Percentiles rank a stretch among this genome's conserved stretches.
Evolutionary conservation across 2,113 vertebrate genomes (phyloP).

Genomic region (Pipra filicauda): DNA sequence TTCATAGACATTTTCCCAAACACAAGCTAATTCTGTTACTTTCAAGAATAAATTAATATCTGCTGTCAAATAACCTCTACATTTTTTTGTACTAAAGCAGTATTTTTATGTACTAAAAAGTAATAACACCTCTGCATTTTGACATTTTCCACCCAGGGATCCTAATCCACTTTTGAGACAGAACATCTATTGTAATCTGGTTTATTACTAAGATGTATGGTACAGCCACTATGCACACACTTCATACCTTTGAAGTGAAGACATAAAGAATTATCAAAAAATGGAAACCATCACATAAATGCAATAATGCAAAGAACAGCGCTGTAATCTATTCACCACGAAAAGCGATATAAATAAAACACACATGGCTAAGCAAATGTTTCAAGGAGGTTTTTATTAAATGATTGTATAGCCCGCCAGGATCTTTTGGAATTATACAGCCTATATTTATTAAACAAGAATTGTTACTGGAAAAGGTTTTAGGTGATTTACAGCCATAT

Average conservation of each 20-base stretch:
- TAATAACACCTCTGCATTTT: neutral
- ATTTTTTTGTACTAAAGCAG: neutral
- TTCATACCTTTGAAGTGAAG: neutral
- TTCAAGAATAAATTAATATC: neutral
- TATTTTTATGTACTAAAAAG: neutral
- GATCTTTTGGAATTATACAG: neutral
- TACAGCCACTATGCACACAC: neutral
- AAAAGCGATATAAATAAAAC: constrained; percentile 22
- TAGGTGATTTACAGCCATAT: neutral
- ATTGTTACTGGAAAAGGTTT: neutral
- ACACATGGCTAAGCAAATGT: neutral
- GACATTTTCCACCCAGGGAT: constrained; percentile 14
- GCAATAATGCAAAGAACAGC: neutral
- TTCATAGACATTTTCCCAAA: neutral
- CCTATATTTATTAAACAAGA: neutral
- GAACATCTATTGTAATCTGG: neutral
- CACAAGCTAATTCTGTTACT: neutral
- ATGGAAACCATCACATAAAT: neutral
- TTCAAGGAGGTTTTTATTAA: constrained; percentile 41
- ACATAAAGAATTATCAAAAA: constrained; percentile 13
- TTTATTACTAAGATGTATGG: neutral
- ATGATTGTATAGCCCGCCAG: neutral
- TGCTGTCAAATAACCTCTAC: neutral
- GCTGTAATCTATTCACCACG: neutral
- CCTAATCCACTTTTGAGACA: neutral